phyloP scores from a whole-genome alignment of 2,888 invertebrate species.

The Mactromeris polynyma region DNA sequence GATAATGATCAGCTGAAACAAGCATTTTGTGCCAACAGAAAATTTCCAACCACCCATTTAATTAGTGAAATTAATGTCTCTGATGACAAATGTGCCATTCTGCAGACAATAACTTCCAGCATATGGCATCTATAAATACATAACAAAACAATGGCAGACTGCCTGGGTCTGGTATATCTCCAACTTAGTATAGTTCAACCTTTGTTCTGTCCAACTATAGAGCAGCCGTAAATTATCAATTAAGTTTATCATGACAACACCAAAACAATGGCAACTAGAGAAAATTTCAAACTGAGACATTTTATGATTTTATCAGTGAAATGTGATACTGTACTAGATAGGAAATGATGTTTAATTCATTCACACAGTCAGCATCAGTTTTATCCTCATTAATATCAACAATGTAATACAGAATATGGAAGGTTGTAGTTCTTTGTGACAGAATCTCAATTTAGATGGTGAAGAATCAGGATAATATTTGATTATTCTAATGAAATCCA shows the following conservation, averaged over 20 bases:
- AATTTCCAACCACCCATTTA: background rate
- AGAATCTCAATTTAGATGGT: no score
- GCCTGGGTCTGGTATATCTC: background rate
- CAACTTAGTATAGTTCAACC: background rate
- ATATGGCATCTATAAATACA: background rate
- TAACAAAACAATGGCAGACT: conserved; percentile 1
- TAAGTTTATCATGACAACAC: background rate
- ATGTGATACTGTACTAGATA: background rate
- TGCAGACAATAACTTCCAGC: background rate
- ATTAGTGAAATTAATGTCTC: background rate
- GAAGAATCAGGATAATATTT: no score
- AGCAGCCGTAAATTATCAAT: background rate
- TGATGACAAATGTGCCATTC: conserved; percentile 7
- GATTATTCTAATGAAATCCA: background rate
- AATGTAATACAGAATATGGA: no score
- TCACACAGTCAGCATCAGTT: background rate
- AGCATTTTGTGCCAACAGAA: no score
- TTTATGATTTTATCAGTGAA: conserved; percentile 7
- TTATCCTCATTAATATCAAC: no score
- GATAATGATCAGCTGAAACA: no score
- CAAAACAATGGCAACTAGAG: background rate
- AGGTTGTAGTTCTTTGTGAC: no score
- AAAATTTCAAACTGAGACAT: background rate
- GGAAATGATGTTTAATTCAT: background rate
- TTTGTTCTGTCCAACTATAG: background rate